Conservation (phyloP, 2,888 invertebrate genomes). For the Electrophaes corylata region DNA sequence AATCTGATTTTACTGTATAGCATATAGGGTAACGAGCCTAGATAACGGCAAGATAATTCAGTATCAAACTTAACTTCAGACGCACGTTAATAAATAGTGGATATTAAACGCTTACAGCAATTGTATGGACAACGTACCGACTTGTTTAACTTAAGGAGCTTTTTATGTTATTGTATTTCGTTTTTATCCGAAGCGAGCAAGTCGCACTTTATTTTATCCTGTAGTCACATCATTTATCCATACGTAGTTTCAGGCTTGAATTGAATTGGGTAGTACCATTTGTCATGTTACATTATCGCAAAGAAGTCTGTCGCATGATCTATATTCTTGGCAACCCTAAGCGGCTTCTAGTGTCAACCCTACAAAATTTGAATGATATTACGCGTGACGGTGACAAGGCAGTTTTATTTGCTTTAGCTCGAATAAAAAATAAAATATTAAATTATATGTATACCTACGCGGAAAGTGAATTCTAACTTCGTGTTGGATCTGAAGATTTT, state of each 20-base stretch:
- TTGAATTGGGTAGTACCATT: slow-evolving; percentile 20
- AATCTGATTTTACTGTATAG: too few species aligned
- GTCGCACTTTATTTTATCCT: slow-evolving; percentile 2
- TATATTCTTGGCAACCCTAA: slow-evolving; percentile 44
- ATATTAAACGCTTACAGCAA: too few species aligned
- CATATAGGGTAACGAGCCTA: too few species aligned
- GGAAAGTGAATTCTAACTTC: slow-evolving; percentile 6
- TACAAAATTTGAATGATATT: slow-evolving; percentile 38
- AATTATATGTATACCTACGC: slow-evolving; percentile 14
- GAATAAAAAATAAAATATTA: slow-evolving; percentile 26
- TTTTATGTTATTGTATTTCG: neutral
- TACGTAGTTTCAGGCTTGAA: slow-evolving; percentile 1
- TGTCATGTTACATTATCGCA: slow-evolving; percentile 24
- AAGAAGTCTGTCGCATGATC: slow-evolving; percentile 27
- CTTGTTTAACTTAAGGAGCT: too few species aligned
- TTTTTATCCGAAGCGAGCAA: neutral
- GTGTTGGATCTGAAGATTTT: neutral
- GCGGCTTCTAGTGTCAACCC: slow-evolving; percentile 36
- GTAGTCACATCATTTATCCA: slow-evolving; percentile 6
- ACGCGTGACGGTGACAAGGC: slow-evolving; percentile 37
- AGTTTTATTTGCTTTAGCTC: slow-evolving; percentile 35
- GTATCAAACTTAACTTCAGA: too few species aligned
- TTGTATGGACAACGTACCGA: too few species aligned
- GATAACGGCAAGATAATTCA: too few species aligned
- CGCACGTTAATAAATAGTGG: too few species aligned